These are phyloP conservation scores for Astyanax mexicanus DNA, from an alignment of 2,797 vertebrate genomes.

Conservation along the genomic window DNA sequence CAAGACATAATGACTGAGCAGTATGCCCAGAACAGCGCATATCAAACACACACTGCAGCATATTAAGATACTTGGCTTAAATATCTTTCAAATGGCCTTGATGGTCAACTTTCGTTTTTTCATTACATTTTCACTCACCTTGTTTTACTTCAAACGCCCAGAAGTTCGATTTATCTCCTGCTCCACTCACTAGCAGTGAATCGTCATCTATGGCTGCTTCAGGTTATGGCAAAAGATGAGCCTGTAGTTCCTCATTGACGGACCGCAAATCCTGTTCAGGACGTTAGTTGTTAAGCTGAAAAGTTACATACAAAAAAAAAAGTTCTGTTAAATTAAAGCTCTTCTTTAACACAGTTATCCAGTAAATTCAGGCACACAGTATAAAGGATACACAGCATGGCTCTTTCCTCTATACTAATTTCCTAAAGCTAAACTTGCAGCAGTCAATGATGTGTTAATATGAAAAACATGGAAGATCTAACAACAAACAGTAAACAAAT, in stretches of 20 bases:
- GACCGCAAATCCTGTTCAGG: slow-evolving; percentile 97
- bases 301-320: slow-evolving; percentile 6
- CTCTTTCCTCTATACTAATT: too few species aligned
- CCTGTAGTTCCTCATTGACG: slow-evolving; percentile 99
- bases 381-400: background rate
- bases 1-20: background rate
- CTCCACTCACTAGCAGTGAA: slow-evolving; percentile 92
- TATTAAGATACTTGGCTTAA: background rate
- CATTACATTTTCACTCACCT: slow-evolving; percentile 78
- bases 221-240: slow-evolving; percentile 99
- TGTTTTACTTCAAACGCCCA: slow-evolving; percentile 91
- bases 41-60: background rate
- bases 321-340: slow-evolving; percentile 10
- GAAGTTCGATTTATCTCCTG: slow-evolving; percentile 85
- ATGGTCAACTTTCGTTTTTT: background rate
- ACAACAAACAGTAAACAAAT: too few species aligned
- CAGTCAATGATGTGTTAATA: too few species aligned
- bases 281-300: slow-evolving; percentile 89
- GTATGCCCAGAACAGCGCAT: background rate
- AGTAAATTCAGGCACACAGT: background rate
- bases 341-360: background rate
- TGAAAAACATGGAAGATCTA: too few species aligned
- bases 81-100: background rate
- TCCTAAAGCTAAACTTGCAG: too few species aligned
- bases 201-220: slow-evolving; percentile 98